These are phyloP conservation scores for Penelope pileata DNA, from an alignment of 2,113 vertebrate genomes.

Conservation along the genomic window DNA sequence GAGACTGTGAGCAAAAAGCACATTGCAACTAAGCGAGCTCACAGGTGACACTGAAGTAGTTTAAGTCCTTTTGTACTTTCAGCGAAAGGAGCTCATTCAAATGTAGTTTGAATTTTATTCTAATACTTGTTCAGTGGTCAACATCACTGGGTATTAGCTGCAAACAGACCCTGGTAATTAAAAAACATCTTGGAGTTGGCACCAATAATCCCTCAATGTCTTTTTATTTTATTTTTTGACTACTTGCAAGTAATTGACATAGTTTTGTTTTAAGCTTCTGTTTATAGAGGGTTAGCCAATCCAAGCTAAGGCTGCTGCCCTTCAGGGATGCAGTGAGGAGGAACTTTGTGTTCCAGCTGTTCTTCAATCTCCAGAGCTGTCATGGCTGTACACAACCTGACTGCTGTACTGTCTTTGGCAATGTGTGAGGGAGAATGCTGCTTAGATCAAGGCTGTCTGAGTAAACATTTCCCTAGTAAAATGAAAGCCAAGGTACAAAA, in stretches of 20 bases:
- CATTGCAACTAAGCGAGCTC: neutral
- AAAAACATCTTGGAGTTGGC: neutral
- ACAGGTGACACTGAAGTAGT: neutral
- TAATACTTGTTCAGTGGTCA: neutral
- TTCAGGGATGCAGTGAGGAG: rapidly evolving
- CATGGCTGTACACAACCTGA: neutral
- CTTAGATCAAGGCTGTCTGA: neutral
- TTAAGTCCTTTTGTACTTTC: neutral
- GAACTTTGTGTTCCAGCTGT: neutral
- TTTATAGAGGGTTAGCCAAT: neutral
- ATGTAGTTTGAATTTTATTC: neutral
- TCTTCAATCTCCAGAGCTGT: neutral
- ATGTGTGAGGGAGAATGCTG: neutral
- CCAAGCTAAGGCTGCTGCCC: neutral
- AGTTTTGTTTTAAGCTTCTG: neutral
- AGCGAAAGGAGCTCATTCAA: neutral
- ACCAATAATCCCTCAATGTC: neutral
- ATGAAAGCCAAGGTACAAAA: neutral
- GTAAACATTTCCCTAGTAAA: neutral
- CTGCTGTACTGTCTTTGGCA: neutral
- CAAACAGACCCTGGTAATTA: neutral
- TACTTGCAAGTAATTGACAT: neutral
- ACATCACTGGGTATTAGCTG: neutral
- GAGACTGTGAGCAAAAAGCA: neutral
- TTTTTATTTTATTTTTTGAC: neutral